Evolutionary conservation across 1,140 invertebrate species (phyloP).

Genomic region (Sarcophaga peregrina): DNA sequence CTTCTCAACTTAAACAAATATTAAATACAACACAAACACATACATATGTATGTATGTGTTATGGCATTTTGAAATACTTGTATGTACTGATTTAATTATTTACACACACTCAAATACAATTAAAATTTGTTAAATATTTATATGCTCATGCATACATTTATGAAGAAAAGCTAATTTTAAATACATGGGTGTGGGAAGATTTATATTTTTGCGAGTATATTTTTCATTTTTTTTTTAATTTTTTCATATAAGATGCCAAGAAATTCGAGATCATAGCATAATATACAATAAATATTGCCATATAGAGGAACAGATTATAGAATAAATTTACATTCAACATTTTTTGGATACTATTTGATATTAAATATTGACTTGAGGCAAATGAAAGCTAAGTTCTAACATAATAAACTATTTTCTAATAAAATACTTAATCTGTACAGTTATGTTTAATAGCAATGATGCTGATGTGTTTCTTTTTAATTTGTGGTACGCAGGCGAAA

Average conservation of each 20-base stretch:
- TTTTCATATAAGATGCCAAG: not conserved
- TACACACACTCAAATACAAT: no score
- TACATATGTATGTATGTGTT: not conserved
- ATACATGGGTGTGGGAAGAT: not conserved
- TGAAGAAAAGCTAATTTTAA: not conserved
- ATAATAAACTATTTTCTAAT: no score
- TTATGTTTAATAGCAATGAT: not conserved
- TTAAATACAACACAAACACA: not conserved
- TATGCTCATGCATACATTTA: not conserved
- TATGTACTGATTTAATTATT: no score
- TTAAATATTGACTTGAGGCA: no score
- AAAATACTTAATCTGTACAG: not conserved
- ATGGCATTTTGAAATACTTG: not conserved
- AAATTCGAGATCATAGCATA: no score
- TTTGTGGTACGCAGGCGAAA: not conserved
- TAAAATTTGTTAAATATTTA: not conserved
- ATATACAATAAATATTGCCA: no score
- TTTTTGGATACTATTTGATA: no score
- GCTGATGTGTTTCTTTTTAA: not conserved
- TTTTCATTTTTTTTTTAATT: not conserved
- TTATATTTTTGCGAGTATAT: not conserved
- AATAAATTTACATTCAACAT: no score
- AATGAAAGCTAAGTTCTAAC: no score
- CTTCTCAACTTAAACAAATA: not conserved
- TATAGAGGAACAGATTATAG: no score